Evolutionary conservation across 2,888 invertebrate genomes (phyloP), one percentile per base, ranked within the genome.

Genomic region (Meganola albula): DNA sequence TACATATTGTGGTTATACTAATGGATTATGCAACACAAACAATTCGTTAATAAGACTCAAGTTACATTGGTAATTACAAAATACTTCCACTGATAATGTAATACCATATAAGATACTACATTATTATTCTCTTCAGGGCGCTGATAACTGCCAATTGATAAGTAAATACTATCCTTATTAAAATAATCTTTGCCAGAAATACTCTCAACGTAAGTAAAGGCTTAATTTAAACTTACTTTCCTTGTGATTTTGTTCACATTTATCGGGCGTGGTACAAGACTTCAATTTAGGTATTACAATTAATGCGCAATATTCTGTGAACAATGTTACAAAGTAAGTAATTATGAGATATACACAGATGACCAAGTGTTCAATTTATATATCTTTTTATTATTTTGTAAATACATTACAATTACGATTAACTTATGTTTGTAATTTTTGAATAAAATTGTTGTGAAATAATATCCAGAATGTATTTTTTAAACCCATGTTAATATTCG

Each of bases 301-400:
- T 1, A 10, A 28, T 12, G 13, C 42, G 8, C 12, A 16, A 34
- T 10, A 24, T 32, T 34, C 40, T 27, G 36, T 29, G 26, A 20
- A 25, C 29, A 34, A 34, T 39, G 24, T 7, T 21, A 23, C 35
- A 26, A 11, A 18, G 30, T 8, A 18, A 31, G 14, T 29, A 3
- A 30, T 37, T 27, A 44, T 49, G 42, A 48, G 51, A 53, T 58
- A 46, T 38, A 26, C 40, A 40, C 42, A 43, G 44, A 48, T 39
- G 32, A 42, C 13, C 10, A 45, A 41, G 52, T 59, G 60, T 63
- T 61, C 53, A 53, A 48, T 55, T 51, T 54, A 30, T 44, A 48
- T n/a, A n/a, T n/a, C n/a, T 49, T 58, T 61, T 58, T 70, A 52
- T 63, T 72, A 70, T 76, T 72, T 78, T 82, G 82, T 82, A 82